Evolutionary conservation across 92 coral and sea anemone species (phyloP).

Genomic region (Pocillopora meandrina): DNA sequence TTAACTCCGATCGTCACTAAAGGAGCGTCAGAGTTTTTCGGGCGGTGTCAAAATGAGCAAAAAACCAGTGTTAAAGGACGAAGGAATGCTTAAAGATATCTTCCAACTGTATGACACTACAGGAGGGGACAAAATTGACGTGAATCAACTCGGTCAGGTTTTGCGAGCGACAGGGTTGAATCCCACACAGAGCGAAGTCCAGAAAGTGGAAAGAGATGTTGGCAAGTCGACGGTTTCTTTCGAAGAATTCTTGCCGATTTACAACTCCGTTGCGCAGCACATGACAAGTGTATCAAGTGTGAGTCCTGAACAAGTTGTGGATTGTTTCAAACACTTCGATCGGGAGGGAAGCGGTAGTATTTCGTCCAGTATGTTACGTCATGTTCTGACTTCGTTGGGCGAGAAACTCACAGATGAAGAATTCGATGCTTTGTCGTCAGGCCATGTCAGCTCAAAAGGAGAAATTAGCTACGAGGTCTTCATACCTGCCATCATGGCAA

Average conservation of each 20-base stretch:
- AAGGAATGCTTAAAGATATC: conserved; percentile 81
- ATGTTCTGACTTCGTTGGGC: conserved; percentile 93
- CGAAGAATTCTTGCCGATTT: conserved; percentile 90
- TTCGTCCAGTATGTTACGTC: conserved; percentile 86
- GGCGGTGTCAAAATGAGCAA: conserved; percentile 44
- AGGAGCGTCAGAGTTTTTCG: neutral
- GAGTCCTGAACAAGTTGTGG: conserved; percentile 83
- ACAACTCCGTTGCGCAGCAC: conserved; percentile 86
- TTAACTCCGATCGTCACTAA: neutral
- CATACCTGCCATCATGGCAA: conserved; percentile 42
- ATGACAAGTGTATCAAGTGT: conserved; percentile 70
- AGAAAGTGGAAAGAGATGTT: conserved; percentile 87
- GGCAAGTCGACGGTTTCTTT: conserved; percentile 77
- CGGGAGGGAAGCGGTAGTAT: conserved; percentile 79
- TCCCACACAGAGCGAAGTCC: conserved; percentile 91
- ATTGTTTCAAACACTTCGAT: conserved; percentile 92
- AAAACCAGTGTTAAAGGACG: conserved; percentile 72
- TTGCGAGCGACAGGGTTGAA: conserved; percentile 88
- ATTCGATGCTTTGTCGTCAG: conserved; percentile 77
- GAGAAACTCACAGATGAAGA: conserved; percentile 91
- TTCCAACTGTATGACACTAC: conserved; percentile 88
- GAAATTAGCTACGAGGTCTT: conserved; percentile 80
- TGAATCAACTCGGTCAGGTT: conserved; percentile 81
- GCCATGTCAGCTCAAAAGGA: conserved; percentile 85
- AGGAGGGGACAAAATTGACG: conserved; percentile 80